Evolutionary conservation across 2,797 vertebrate genomes (phyloP).

Genomic region (Dendrocincla tyrannina): DNA sequence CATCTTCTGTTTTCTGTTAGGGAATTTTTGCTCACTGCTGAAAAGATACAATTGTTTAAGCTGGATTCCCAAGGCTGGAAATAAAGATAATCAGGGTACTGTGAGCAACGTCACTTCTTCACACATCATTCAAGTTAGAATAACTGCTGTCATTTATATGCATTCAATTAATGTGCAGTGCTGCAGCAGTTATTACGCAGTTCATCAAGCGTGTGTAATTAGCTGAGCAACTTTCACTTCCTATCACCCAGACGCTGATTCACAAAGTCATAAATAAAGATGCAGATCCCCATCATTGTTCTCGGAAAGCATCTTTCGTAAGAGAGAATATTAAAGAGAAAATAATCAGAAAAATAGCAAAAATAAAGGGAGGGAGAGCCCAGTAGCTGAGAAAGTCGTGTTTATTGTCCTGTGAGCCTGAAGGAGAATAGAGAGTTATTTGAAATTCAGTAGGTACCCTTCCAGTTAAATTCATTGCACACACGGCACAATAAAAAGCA

Average conservation of each 20-base stretch:
- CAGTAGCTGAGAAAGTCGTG: conserved; percentile 25
- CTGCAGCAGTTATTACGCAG: conserved; percentile 74
- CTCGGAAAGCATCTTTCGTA: conserved; percentile 48
- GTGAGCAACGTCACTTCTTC: conserved; percentile 45
- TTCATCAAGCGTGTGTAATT: conserved; percentile 81
- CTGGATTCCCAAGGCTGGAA: conserved; percentile 10
- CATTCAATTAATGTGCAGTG: conserved; percentile 69
- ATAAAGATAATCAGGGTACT: conserved; percentile 30
- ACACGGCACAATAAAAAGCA: not conserved
- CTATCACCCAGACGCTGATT: conserved; percentile 78
- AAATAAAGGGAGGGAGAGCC: conserved; percentile 44
- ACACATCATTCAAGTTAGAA: conserved; percentile 64
- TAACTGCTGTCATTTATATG: conserved; percentile 78
- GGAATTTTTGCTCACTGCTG: not conserved
- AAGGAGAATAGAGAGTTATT: not conserved
- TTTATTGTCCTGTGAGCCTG: conserved; percentile 21
- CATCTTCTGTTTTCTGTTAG: not conserved
- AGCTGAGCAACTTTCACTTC: conserved; percentile 79
- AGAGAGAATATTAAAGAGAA: not conserved
- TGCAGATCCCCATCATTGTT: conserved; percentile 56
- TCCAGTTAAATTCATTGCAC: not conserved
- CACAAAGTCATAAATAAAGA: conserved; percentile 81
- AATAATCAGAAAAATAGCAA: not conserved
- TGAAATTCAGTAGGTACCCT: conserved; percentile 19
- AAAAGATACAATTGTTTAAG: not conserved